Conservation (phyloP, 2,888 invertebrate genomes). For the Brachynemurus nebulosus region DNA sequence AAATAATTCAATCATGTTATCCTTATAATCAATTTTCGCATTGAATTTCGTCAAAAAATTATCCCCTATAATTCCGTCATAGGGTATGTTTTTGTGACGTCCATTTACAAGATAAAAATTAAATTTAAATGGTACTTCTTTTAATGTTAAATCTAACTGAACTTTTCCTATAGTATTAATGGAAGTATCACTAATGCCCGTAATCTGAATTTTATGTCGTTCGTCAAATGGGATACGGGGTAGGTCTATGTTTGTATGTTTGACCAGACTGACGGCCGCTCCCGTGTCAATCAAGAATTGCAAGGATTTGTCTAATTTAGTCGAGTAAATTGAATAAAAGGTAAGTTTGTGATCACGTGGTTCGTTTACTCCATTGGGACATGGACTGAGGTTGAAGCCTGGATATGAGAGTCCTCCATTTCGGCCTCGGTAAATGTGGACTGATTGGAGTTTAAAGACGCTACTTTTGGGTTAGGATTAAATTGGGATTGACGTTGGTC, state of each 20-base stretch:
- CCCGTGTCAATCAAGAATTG: no score
- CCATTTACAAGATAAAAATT: slow-evolving; percentile 13
- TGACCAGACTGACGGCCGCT: slow-evolving; percentile 16
- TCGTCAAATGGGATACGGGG: slow-evolving; percentile 3
- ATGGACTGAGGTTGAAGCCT: background rate
- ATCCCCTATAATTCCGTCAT: no score
- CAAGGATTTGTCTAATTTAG: no score
- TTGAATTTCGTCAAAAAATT: no score
- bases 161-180: slow-evolving; percentile 11
- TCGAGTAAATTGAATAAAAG: no score
- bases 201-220: background rate
- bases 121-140: slow-evolving; percentile 6
- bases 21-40: no score
- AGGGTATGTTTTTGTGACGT: no score
- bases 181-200: slow-evolving; percentile 2
- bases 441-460: background rate
- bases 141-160: slow-evolving; percentile 6
- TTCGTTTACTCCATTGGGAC: slow-evolving; percentile 6
- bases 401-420: background rate
- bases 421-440: background rate
- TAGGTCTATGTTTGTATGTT: slow-evolving; percentile 8
- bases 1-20: no score
- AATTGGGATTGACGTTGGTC: background rate
- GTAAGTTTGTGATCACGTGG: no score
- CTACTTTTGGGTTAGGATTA: background rate